Percentiles rank a stretch among this genome's conserved stretches.
Evolutionary conservation across 2,113 vertebrate genomes (phyloP).

Genomic region (Murina feae): DNA sequence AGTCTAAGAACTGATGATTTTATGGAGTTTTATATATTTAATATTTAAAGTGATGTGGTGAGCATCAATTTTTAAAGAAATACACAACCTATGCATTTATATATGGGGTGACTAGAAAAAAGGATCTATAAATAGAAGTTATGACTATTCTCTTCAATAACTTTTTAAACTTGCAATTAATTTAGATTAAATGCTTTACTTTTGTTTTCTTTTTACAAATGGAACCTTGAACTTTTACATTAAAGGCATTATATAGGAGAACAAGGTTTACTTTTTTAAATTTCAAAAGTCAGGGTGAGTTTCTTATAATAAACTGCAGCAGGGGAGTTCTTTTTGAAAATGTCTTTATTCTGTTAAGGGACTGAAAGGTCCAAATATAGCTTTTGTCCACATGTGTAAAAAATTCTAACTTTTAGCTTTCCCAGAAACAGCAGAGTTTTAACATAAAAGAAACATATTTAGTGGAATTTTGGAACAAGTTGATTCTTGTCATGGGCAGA

Average conservation of each 20-base stretch:
- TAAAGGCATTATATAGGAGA: not conserved
- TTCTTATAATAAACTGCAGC: slow-evolving; percentile 22
- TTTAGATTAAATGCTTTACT: slow-evolving; percentile 11
- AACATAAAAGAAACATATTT: slow-evolving; percentile 68
- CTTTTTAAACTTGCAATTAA: slow-evolving; percentile 15
- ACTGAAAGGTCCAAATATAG: slow-evolving; percentile 49
- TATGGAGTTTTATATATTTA: not conserved
- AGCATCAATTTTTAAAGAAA: not conserved
- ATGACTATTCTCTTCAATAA: not conserved
- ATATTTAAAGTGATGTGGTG: not conserved
- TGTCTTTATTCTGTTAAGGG: slow-evolving; percentile 26
- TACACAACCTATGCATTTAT: not conserved
- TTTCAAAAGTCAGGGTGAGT: slow-evolving; percentile 4
- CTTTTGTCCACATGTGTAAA: slow-evolving; percentile 63
- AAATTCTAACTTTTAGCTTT: slow-evolving; percentile 60
- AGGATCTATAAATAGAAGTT: not conserved
- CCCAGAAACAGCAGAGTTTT: slow-evolving; percentile 62
- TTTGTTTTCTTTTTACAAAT: not conserved
- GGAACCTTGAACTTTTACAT: slow-evolving; percentile 38
- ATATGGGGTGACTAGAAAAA: not conserved
- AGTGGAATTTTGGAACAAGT: slow-evolving; percentile 67
- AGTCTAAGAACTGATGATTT: not conserved
- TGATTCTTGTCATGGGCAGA: slow-evolving; percentile 64
- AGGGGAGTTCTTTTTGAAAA: not conserved
- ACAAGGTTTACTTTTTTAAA: not conserved